Base-by-base conservation (phyloP, 2,888 invertebrate species). In the Prostheceraeus crozeri region DNA sequence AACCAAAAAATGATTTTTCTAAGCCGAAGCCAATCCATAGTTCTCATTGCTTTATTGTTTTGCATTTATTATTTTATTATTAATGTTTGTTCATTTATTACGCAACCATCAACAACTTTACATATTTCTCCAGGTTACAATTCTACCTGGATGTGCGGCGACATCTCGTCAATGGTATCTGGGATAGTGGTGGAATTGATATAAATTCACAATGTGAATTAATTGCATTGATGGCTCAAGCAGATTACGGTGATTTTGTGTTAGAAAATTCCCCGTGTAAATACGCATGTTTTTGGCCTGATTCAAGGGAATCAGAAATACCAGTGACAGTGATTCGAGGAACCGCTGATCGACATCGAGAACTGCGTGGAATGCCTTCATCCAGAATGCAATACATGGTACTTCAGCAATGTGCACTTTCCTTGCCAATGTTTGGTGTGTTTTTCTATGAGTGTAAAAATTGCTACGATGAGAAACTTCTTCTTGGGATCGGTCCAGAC, bases 331-430 rank as follows among this genome's bases (percentile, higher is more conserved):
- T 63, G 16, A 62, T 63, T n/a, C 40, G 36, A 56, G 61, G 35
- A 64, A 64, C 53, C 55, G 58, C 14, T 61, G 65, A 59, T 67
- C 68, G 45, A 57, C 65, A 36, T 64, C 63, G 33, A 10, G 57
- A 64, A 27, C 82, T 81, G 53, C 69, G 78, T 71, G 80, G 82
- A 11, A 85, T 85, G 83, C 82, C 83, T 62, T 76, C 83, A 6
- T 83, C 84, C n/a, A 83, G 85, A 35, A 87, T 87, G 1, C 85
- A 87, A 70, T 89, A 89, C 77, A 84, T 85, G 81, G 76, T 89
- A 35, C 76, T 89, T 51, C 85, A 87, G 71, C 85, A 86, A 74
- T 84, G 86, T 58, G 84, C 87, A 3, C 83, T 83, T 64, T 6
- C 19, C 23, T 76, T 87, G 66, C 84, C 85, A 66, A 84, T 84